Evolutionary conservation across 2,113 vertebrate genomes (phyloP), one percentile per base, ranked within the genome.

Genomic region (Lycaon pictus): DNA sequence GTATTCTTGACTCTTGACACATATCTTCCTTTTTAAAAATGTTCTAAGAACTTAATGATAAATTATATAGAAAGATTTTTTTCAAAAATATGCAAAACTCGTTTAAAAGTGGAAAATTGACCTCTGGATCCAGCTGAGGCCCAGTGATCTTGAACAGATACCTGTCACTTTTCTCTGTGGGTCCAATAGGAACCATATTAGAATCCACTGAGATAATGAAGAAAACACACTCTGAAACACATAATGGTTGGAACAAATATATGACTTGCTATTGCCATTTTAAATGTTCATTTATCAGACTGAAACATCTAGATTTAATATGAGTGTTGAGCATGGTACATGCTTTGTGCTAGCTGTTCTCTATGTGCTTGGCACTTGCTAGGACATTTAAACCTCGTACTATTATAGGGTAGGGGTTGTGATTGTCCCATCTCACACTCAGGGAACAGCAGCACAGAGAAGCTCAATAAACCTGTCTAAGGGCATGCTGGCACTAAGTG

Each of bases 401-500:
- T 11, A 1, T n/a, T 53, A 1, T 20, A 20, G 67, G 27, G 29
- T 20, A 15, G 19, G 20, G n/a, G 55, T 51, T n/a, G 22, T 27
- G 4, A 58, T 8, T 60, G 63, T 29, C 43, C 37, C 62, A 67
- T 43, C 82, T 65, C 37, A 55, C 11, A 22, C 17, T 79, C 56
- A 23, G 19, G 27, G 86, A 69, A 43, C 15, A 51, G 25, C 83
- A 89, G 51, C 55, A 62, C 5, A n/a, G 37, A 84, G 29, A 92
- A 3, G 7, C 25, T 2, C 82, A 72, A 62, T 35, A 48, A 84
- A 62, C 1, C 63, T 51, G 5, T 3, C 56, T 20, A 6, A 23
- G 27, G 3, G 2, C 1, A 53, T 25, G 5, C 1, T 0, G n/a
- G 22, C 10, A 22, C 62, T 32, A 22, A 55, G 51, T 32, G 2